These are phyloP conservation scores for Acrobeloides nanus DNA, from an alignment of 2,888 invertebrate species.

Conservation along the genomic window DNA sequence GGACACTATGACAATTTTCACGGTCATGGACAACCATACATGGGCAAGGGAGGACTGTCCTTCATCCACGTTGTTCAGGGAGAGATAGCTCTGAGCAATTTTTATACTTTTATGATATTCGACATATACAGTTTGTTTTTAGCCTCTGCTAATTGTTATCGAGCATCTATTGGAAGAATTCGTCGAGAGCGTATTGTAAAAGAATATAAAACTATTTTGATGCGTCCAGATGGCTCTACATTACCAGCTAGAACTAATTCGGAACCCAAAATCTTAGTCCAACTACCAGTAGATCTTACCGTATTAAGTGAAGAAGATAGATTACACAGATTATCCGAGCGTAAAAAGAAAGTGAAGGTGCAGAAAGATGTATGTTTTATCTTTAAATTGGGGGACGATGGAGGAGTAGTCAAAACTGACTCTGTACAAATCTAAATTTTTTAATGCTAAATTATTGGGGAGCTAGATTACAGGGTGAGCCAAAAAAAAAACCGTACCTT, in stretches of 20 bases:
- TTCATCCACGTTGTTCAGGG: too few species aligned
- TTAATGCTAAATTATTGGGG: too few species aligned
- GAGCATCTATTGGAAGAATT: constrained; percentile 65
- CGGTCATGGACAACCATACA: too few species aligned
- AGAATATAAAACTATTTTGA: constrained; percentile 72
- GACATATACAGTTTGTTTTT: too few species aligned
- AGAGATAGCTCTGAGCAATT: too few species aligned
- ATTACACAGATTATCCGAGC: constrained; percentile 66
- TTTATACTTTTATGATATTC: too few species aligned
- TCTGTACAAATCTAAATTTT: too few species aligned
- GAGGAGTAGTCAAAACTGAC: neutral
- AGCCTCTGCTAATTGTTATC: constrained; percentile 37
- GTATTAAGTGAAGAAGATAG: constrained; percentile 70
- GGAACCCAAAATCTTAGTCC: constrained; percentile 55
- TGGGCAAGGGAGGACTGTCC: too few species aligned
- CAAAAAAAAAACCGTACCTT: too few species aligned
- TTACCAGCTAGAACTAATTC: constrained; percentile 56
- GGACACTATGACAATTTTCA: too few species aligned
- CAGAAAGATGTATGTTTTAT: constrained; percentile 26
- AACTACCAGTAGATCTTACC: constrained; percentile 76
- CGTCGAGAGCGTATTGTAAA: constrained; percentile 70
- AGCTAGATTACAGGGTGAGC: too few species aligned
- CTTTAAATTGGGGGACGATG: constrained; percentile 3
- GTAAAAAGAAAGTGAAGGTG: constrained; percentile 62
- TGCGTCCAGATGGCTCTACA: constrained; percentile 79